Base-by-base conservation (phyloP, 2,888 invertebrate genomes). In the Temnothorax ravouxi region DNA sequence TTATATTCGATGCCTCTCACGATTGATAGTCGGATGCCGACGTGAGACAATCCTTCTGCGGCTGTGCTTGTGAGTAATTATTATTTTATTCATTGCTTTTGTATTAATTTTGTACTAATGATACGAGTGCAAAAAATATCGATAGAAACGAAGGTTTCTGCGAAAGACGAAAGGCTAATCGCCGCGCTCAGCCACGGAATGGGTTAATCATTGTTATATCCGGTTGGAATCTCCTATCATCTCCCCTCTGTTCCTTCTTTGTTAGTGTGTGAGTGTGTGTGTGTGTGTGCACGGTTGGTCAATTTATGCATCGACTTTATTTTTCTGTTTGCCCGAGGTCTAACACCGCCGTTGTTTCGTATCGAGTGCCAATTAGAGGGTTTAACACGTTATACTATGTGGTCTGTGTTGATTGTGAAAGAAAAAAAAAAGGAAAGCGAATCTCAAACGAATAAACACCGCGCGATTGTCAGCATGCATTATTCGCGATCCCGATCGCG, bases 221-320 rank as follows among this genome's bases (percentile, higher is more conserved):
- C 21, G n/a, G 13, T 74, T 72, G 25, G 72, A 56, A 18, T 64
- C 2, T n/a, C 25, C 25, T 38, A 0, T 34, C 29, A 25, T 0
- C 29, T 56, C 15, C 21, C n/a, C 41, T 25, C 25, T 21, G 5
- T 66, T 54, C 44, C 64, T 50, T 64, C 13, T 52, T 76, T 86
- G 56, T 83, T 41, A 74, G 41, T 62, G 76, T 41, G 83, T 52
- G 84, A 64, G 88, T 86, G 88, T 83, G 84, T 3, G 71, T 41
- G 47, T 3, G 52, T 52, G 52, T 54, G 88, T 89, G 87, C 90
- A 88, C 87, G 88, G 79, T 88, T 88, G 89, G 82, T 59, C 85
- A 86, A 86, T 64, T 88, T 89, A 47, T 91, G 88, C 87, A 84
- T 90, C 77, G 86, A 74, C 74, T 84, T 94, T 94, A 92, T 94